Evolutionary conservation across 1,140 invertebrate genomes (phyloP).

Genomic region (Ganaspis sp.): DNA sequence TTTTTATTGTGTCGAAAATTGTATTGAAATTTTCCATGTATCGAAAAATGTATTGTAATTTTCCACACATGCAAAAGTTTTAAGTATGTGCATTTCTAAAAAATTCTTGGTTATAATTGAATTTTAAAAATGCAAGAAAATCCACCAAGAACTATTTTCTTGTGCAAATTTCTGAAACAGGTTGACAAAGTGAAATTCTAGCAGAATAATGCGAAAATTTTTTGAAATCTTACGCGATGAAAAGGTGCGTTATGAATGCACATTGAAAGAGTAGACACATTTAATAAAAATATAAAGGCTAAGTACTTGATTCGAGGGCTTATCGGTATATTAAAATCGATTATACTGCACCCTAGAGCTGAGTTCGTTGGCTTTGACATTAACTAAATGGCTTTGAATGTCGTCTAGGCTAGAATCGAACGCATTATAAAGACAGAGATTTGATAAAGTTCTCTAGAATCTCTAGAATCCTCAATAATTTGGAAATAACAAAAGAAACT

Average conservation of each 20-base stretch:
- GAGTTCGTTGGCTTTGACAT: conserved; percentile 15
- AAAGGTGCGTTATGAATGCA: background rate
- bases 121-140: no score
- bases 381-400: background rate
- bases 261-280: background rate
- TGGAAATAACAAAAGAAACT: no score
- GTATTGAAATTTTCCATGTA: no score
- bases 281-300: conserved; percentile 9
- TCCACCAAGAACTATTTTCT: no score
- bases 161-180: background rate
- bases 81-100: no score
- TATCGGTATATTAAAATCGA: conserved; percentile 18
- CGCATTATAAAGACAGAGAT: background rate
- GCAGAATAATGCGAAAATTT: background rate
- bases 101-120: no score
- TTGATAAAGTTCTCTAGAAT: no score
- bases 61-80: no score
- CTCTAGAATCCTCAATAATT: no score
- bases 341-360: background rate
- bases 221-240: background rate
- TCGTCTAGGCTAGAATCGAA: background rate
- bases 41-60: no score
- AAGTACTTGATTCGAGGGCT: background rate
- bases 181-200: background rate
- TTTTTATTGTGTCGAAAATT: no score